Conservation (phyloP, 1,140 invertebrate genomes). For the Lucilia sericata region DNA sequence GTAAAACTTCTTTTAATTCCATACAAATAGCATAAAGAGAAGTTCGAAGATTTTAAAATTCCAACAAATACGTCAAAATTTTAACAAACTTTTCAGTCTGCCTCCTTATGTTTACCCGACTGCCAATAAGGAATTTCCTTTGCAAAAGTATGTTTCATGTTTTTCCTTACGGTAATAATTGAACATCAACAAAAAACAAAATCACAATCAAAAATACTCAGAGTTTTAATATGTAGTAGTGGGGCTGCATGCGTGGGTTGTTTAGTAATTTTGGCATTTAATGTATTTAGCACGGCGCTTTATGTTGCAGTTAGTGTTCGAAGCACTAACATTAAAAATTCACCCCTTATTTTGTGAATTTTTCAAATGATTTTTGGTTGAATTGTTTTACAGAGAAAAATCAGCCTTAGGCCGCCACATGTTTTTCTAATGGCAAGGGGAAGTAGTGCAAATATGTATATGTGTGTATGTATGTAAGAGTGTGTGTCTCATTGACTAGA, state of each 20-base stretch:
- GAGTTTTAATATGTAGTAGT: not conserved
- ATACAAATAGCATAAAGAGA: too few species aligned
- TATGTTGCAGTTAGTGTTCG: not conserved
- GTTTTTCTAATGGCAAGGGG: not conserved
- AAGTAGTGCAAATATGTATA: not conserved
- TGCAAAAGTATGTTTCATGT: not conserved
- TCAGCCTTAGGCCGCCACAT: conserved; percentile 33
- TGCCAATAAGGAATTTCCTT: too few species aligned
- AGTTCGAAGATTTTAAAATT: too few species aligned
- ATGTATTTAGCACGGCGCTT: not conserved
- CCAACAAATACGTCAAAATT: too few species aligned
- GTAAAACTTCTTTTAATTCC: too few species aligned
- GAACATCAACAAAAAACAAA: not conserved
- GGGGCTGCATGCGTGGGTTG: not conserved
- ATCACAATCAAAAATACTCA: not conserved
- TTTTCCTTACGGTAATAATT: not conserved
- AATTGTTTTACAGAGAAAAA: not conserved
- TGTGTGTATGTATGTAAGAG: not conserved
- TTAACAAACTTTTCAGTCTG: too few species aligned
- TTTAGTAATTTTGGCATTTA: conserved; percentile 3
- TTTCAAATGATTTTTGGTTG: not conserved
- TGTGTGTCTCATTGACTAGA: conserved; percentile 1
- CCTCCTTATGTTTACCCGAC: too few species aligned
- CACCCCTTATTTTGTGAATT: not conserved
- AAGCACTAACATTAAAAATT: not conserved